Evolutionary conservation across 2,888 invertebrate genomes (phyloP), one percentile per base, ranked within the genome.

Genomic region (Autographa gamma): DNA sequence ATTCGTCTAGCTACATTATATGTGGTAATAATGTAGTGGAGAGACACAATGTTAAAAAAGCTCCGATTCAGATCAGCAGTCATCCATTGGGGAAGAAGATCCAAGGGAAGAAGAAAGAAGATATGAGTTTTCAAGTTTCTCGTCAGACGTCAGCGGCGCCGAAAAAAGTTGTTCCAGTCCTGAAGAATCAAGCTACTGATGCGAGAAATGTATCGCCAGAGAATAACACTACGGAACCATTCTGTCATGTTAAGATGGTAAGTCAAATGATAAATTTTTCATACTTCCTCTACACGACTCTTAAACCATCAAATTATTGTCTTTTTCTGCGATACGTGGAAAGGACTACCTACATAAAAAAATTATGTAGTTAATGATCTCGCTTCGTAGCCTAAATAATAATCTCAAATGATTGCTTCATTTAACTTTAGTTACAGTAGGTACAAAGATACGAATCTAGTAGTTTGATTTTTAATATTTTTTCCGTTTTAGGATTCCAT

Each of bases 401-500:
- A 8, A 38, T 11, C 38, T 11, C 38, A 38, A 38, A 38, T 38
- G 38, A 11, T 38, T 38, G 0, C 38, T 9, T 11, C 38, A 38
- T 38, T 38, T 11, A 11, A 38, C 11, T 38, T 38, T 8, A 11
- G 11, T 11, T 9, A 38, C 38, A 38, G 11, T 38, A 38, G 7
- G 8, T 38, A 38, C 38, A 25, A 3, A 25, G 25, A 25, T 25
- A 25, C 25, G 3, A 25, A 25, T 25, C 25, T 25, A 25, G 11
- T 38, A 38, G 11, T 38, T 38, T 0, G 9, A 11, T 38, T 38
- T 38, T 38, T 2, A 48, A 11, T 8, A 19, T 54, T 19, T 54
- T 25, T 0, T 11, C 25, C 14, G 31, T 90, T 92, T 70, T 85
- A 94, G 93, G 88, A 90, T 48, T 80, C 90, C 13, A 69, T 93